Conservation (phyloP, 2,113 vertebrate genomes). For the Cinclus cinclus region DNA sequence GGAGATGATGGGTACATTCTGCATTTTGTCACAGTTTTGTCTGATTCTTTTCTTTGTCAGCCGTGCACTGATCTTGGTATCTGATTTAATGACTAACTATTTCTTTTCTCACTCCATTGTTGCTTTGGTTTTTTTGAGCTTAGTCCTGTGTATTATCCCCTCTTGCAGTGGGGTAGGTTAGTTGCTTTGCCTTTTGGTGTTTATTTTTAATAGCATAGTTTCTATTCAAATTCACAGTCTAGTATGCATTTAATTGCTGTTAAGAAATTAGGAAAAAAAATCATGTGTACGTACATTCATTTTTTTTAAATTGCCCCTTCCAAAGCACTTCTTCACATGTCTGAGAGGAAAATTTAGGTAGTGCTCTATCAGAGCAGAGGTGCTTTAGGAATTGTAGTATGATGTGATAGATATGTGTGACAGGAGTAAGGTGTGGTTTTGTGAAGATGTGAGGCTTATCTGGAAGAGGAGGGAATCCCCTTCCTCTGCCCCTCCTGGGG, state of each 20-base stretch:
- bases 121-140: background rate
- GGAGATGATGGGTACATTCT: background rate
- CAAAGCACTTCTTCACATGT: background rate
- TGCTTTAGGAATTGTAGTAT: background rate
- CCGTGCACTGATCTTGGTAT: background rate
- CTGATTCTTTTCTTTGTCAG: background rate
- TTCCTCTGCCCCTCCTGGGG: background rate
- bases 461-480: background rate
- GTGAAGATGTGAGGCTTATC: background rate
- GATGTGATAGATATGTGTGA: accelerated
- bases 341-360: background rate
- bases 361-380: background rate
- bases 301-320: background rate
- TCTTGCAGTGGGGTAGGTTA: background rate
- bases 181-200: background rate
- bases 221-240: background rate
- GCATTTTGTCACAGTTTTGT: background rate
- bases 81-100: background rate
- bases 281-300: background rate
- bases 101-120: background rate
- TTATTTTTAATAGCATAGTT: background rate
- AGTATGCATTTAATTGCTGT: background rate
- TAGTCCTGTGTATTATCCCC: background rate
- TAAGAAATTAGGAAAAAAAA: background rate
- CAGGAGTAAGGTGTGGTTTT: background rate